Evolutionary conservation across 2,113 vertebrate genomes (phyloP).

Genomic region (Oxygymnocypris stewartii): DNA sequence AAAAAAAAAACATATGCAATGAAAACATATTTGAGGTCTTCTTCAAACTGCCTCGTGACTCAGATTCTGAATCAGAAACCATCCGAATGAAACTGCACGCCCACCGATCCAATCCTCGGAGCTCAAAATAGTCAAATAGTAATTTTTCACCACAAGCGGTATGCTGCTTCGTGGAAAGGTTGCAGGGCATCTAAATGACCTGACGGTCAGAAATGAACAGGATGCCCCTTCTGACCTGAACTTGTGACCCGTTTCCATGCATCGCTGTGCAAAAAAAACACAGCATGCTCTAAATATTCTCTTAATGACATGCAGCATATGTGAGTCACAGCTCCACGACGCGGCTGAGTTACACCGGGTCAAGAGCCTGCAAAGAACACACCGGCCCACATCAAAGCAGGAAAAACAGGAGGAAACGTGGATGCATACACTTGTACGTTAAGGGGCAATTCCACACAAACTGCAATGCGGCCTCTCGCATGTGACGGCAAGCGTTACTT

Average conservation of each 20-base stretch:
- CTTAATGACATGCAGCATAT: constrained; percentile 45
- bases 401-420: neutral
- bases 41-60: neutral
- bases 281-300: constrained; percentile 46
- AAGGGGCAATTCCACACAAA: neutral
- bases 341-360: constrained; percentile 37
- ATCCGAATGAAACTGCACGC: constrained; percentile 21
- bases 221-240: constrained; percentile 31
- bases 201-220: constrained; percentile 36
- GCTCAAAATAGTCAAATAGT: constrained; percentile 16
- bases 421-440: neutral
- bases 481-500: neutral
- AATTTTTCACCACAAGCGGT: neutral
- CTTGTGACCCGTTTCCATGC: constrained; percentile 38
- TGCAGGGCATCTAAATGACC: constrained; percentile 14
- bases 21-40: constrained; percentile 16
- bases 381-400: constrained; percentile 3
- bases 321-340: constrained; percentile 45
- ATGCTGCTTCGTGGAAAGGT: neutral
- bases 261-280: neutral
- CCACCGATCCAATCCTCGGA: neutral
- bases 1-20: neutral
- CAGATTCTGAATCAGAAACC: constrained; percentile 32
- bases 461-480: constrained; percentile 4
- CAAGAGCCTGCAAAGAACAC: constrained; percentile 45